These are phyloP conservation scores for Microcebus lehilahytsara DNA, from an alignment of 2,113 vertebrate genomes.

Conservation along the genomic window DNA sequence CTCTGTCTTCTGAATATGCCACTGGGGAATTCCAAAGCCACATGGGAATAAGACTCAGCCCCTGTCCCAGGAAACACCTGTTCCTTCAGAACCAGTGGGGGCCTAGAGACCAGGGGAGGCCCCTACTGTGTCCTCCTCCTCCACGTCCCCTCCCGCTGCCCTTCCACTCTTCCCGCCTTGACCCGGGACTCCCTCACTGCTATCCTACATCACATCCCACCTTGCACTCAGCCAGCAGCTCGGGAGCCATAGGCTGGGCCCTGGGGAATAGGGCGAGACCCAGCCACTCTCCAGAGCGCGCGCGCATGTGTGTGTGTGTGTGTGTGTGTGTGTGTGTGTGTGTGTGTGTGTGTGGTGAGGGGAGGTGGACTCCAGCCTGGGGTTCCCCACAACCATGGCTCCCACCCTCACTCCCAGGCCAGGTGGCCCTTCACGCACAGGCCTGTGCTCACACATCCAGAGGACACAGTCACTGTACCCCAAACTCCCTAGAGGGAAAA, in stretches of 20 bases:
- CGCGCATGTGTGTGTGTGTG: neutral
- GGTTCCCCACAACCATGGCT: neutral
- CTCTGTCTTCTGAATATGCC: neutral
- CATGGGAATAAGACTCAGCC: neutral
- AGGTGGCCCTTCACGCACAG: neutral
- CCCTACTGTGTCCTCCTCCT: rapidly evolving
- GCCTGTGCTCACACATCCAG: neutral
- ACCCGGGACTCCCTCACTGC: neutral
- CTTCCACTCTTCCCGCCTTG: neutral
- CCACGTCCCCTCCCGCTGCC: neutral
- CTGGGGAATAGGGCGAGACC: neutral
- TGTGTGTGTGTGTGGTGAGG: neutral
- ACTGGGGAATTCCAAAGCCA: neutral
- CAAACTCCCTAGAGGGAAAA: neutral
- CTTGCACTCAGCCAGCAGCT: neutral
- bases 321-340: neutral
- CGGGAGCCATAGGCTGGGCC: neutral
- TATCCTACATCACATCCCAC: neutral
- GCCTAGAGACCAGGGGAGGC: neutral
- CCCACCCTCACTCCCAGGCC: neutral
- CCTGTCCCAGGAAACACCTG: neutral
- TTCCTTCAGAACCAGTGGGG: neutral
- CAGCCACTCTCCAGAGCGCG: no score
- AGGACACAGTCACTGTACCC: neutral
- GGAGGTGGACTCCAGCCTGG: neutral